Conservation (phyloP, 2,888 invertebrate genomes). For the Macroteleia sp. region DNA sequence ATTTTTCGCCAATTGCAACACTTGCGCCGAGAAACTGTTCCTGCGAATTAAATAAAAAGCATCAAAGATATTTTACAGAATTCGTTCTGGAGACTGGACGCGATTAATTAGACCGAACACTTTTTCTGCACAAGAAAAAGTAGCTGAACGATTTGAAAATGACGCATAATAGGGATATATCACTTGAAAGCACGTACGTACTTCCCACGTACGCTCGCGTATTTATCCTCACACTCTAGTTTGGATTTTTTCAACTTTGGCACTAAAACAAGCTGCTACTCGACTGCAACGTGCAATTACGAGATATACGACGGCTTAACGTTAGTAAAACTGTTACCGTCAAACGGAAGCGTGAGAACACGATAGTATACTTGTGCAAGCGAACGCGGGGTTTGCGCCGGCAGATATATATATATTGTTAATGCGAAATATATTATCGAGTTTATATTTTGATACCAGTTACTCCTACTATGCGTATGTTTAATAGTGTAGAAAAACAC, state of each 20-base stretch:
- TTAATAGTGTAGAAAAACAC: conserved; percentile 39
- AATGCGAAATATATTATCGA: conserved; percentile 55
- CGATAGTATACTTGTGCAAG: conserved; percentile 45
- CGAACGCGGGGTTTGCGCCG: conserved; percentile 13
- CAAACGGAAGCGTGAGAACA: conserved; percentile 73
- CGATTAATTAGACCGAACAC: no score
- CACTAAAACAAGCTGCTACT: conserved; percentile 60
- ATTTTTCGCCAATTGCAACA: no score
- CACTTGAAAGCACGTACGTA: conserved; percentile 39
- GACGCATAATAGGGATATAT: conserved; percentile 34
- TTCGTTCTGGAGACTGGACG: no score
- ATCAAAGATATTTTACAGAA: no score
- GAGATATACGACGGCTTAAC: conserved; percentile 68
- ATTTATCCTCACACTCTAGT: conserved; percentile 57
- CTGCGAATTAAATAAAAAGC: no score
- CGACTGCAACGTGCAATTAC: conserved; percentile 69
- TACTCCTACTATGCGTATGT: conserved; percentile 50
- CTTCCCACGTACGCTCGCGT: conserved; percentile 60
- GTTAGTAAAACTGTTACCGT: conserved; percentile 63
- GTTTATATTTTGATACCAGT: conserved; percentile 59
- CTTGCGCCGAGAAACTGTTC: no score
- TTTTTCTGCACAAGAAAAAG: no score
- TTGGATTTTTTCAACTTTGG: conserved; percentile 55
- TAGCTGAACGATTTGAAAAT: conserved; percentile 35
- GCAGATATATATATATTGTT: conserved; percentile 35